These are phyloP conservation scores for Chaenogobius annularis DNA, from an alignment of 2,113 vertebrate genomes.

Conservation along the genomic window DNA sequence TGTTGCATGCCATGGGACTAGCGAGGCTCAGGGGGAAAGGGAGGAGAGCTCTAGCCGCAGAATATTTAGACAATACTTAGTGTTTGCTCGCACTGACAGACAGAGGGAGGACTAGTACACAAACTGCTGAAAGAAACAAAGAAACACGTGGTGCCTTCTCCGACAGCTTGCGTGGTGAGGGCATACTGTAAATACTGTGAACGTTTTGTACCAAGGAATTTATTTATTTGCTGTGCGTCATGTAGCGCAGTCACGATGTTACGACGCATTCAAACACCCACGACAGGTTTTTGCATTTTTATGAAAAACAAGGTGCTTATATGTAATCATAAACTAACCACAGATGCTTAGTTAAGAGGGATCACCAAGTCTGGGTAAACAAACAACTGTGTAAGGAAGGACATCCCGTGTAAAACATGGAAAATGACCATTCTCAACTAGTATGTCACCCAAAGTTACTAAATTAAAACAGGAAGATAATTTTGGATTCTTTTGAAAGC, in stretches of 20 bases:
- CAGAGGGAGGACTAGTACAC: constrained; percentile 4
- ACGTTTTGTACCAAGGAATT: constrained; percentile 11
- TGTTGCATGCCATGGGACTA: constrained; percentile 35
- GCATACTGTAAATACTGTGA: constrained; percentile 37
- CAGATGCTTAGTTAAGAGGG: neutral
- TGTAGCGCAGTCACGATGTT: neutral
- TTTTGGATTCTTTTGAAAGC: too few species aligned
- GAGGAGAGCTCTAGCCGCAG: constrained; percentile 21
- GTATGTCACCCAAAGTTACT: too few species aligned
- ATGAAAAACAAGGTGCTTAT: neutral
- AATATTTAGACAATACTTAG: constrained; percentile 43
- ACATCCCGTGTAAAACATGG: neutral
- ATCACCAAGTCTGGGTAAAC: neutral
- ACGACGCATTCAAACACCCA: constrained; percentile 1
- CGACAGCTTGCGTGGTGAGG: constrained; percentile 1
- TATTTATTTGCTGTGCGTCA: neutral
- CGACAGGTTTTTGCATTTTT: neutral
- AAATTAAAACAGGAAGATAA: too few species aligned
- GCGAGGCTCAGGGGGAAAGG: constrained; percentile 12
- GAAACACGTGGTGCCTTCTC: neutral
- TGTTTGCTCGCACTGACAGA: constrained; percentile 46
- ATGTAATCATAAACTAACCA: neutral
- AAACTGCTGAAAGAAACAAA: constrained; percentile 11
- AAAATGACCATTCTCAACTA: neutral
- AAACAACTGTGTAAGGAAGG: neutral